phyloP scores from a whole-genome alignment of 2,888 invertebrate genomes.

The Apotomis betuletana region DNA sequence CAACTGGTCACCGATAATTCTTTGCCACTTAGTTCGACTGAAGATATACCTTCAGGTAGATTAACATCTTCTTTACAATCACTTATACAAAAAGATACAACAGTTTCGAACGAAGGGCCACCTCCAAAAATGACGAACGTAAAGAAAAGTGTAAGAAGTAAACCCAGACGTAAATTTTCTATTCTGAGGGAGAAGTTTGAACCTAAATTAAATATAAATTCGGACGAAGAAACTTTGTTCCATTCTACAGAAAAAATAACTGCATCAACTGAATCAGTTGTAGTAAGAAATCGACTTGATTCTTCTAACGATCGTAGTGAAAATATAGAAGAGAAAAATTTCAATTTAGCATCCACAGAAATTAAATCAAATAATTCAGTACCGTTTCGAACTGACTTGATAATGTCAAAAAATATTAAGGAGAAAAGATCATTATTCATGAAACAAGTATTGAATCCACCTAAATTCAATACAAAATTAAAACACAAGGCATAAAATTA shows the following conservation, averaged over 20 bases:
- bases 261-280: constrained; percentile 57
- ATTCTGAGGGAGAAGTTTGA: constrained; percentile 84
- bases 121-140: constrained; percentile 65
- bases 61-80: constrained; percentile 76
- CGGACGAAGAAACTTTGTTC: constrained; percentile 77
- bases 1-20: constrained; percentile 75
- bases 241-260: constrained; percentile 66
- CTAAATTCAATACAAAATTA: constrained; percentile 80
- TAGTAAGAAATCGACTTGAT: constrained; percentile 60
- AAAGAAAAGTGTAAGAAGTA: constrained; percentile 70
- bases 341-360: constrained; percentile 47
- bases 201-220: constrained; percentile 71
- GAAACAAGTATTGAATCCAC: constrained; percentile 84
- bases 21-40: constrained; percentile 59
- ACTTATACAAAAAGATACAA: constrained; percentile 73
- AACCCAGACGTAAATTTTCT: constrained; percentile 84
- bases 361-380: constrained; percentile 41
- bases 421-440: constrained; percentile 82
- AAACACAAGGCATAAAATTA: constrained; percentile 65
- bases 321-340: constrained; percentile 51
- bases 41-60: constrained; percentile 67
- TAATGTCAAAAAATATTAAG: constrained; percentile 68
- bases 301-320: constrained; percentile 46
- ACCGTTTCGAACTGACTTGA: constrained; percentile 44
- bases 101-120: constrained; percentile 54